phyloP scores from a whole-genome alignment of 1,140 invertebrate species.

The Calliphora vicina region DNA sequence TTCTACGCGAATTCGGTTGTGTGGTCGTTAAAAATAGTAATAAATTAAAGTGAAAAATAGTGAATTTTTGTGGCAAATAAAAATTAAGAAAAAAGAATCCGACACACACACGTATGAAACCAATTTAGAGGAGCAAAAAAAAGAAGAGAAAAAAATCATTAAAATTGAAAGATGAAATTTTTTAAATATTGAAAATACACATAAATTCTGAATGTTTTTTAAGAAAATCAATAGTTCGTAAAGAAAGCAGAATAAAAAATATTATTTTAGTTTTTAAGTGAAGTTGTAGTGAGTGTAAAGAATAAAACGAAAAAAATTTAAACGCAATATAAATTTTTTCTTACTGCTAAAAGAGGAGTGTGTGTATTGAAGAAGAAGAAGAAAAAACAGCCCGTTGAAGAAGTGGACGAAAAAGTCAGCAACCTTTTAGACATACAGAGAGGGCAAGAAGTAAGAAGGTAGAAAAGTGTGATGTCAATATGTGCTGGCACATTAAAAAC shows the following conservation, averaged over 20 bases:
- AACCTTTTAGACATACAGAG: constrained; percentile 17
- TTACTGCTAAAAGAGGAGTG: constrained; percentile 22
- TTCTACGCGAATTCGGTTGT: constrained; percentile 39
- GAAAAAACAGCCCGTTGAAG: background rate
- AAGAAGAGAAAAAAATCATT: constrained; percentile 30
- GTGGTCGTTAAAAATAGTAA: constrained; percentile 34
- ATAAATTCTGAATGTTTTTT: constrained; percentile 11
- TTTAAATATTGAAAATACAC: background rate
- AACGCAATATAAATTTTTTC: constrained; percentile 29
- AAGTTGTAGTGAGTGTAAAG: background rate
- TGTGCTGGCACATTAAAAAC: background rate
- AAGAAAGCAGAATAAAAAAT: background rate
- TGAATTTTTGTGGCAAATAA: constrained; percentile 23
- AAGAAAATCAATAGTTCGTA: constrained; percentile 23
- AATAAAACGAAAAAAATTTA: constrained; percentile 15
- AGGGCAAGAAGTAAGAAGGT: background rate
- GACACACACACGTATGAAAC: constrained; percentile 35
- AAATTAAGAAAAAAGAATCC: constrained; percentile 25
- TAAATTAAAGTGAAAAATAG: constrained; percentile 36
- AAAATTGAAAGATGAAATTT: constrained; percentile 7
- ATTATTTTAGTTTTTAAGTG: constrained; percentile 11
- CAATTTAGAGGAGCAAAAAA: constrained; percentile 28
- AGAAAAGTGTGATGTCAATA: background rate
- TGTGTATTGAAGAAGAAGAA: constrained; percentile 24
- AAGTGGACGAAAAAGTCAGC: constrained; percentile 22